Evolutionary conservation across 2,888 invertebrate species (phyloP).

Genomic region (Ectemnius continuus): DNA sequence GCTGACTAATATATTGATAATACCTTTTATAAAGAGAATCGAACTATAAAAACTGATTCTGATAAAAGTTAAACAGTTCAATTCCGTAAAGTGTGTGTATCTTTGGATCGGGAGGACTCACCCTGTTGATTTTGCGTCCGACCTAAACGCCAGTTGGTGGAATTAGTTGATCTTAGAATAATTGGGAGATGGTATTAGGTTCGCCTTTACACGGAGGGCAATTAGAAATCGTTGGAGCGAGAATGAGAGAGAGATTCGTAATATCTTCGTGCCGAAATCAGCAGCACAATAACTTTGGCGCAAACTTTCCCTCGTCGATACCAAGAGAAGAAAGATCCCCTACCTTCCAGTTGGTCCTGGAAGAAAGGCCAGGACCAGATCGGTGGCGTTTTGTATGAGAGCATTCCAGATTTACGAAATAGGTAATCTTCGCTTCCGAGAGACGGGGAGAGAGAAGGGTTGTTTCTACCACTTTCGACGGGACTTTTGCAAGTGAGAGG

Average conservation of each 20-base stretch:
- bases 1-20: neutral
- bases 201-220: too few relatives aligned
- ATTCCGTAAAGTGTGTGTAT: constrained; percentile 10
- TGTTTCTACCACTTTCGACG: constrained; percentile 46
- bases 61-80: neutral
- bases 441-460: constrained; percentile 16
- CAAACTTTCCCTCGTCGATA: too few relatives aligned
- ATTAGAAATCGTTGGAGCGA: neutral
- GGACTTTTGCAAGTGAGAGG: constrained; percentile 43
- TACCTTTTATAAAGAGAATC: constrained; percentile 2
- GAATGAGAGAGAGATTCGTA: neutral
- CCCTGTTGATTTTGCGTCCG: too few relatives aligned
- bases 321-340: too few relatives aligned
- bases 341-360: too few relatives aligned
- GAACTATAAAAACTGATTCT: constrained; percentile 4
- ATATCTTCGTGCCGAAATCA: too few relatives aligned
- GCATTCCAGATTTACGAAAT: constrained; percentile 27
- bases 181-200: too few relatives aligned
- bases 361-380: too few relatives aligned
- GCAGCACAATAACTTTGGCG: too few relatives aligned
- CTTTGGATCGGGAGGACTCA: neutral
- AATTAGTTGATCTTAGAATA: too few relatives aligned
- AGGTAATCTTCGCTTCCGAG: constrained; percentile 43
- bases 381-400: too few relatives aligned
- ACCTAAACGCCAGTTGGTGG: too few relatives aligned